These are phyloP conservation scores for Artibeus jamaicensis DNA, from an alignment of 2,797 vertebrate species.

Conservation along the genomic window DNA sequence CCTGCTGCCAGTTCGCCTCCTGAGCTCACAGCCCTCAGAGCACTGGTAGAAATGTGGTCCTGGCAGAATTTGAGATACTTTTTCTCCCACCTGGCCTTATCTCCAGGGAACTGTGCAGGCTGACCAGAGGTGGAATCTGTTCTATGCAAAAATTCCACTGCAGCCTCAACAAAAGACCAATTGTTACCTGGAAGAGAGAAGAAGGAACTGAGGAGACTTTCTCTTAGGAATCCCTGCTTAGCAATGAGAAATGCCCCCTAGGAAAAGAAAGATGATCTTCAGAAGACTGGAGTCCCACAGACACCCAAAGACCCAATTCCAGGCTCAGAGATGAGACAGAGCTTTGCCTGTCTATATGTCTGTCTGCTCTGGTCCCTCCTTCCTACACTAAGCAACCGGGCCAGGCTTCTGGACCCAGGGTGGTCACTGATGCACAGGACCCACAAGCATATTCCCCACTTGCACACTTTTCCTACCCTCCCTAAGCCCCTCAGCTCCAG, in stretches of 20 bases:
- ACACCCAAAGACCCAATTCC: neutral
- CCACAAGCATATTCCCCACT: accelerated
- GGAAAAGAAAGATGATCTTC: neutral
- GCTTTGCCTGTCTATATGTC: neutral
- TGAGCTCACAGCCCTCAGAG: neutral
- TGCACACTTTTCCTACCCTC: neutral
- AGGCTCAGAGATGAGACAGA: neutral
- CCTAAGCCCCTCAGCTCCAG: neutral
- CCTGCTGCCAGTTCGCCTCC: neutral
- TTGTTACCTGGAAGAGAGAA: neutral
- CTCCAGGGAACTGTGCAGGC: neutral
- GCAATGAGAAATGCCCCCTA: neutral
- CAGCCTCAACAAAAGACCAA: neutral
- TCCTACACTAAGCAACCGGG: neutral
- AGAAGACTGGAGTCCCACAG: neutral
- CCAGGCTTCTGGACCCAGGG: too few relatives aligned
- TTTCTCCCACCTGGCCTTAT: neutral
- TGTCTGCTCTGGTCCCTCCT: neutral
- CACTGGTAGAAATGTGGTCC: neutral
- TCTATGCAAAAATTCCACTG: neutral
- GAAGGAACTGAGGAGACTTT: neutral
- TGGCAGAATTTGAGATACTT: neutral
- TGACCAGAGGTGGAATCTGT: neutral
- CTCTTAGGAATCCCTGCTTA: neutral
- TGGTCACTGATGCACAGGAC: neutral